phyloP scores from a whole-genome alignment of 2,113 vertebrate genomes.

The Equus przewalskii region DNA sequence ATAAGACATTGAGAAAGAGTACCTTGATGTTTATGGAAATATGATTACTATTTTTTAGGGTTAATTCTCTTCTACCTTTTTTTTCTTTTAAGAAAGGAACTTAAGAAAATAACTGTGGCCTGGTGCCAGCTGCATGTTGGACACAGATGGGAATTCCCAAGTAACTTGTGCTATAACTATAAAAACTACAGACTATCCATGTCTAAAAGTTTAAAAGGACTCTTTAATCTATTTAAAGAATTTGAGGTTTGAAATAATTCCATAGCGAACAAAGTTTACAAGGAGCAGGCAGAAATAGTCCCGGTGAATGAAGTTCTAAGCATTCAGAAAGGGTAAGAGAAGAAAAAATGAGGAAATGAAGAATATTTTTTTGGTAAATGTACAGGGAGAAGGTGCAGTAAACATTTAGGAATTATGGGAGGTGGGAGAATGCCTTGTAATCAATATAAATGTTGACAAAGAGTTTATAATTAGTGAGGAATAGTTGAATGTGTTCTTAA shows the following conservation, averaged over 20 bases:
- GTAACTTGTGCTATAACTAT: conserved; percentile 55
- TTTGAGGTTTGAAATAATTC: conserved; percentile 58
- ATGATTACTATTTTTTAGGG: conserved; percentile 38
- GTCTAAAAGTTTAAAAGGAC: conserved; percentile 69
- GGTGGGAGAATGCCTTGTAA: not conserved
- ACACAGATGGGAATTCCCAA: conserved; percentile 74
- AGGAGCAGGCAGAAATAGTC: not conserved
- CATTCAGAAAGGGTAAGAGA: not conserved
- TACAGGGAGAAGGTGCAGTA: not conserved
- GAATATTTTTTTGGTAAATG: not conserved
- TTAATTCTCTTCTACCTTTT: conserved; percentile 10
- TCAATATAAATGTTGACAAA: not conserved
- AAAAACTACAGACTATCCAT: not conserved
- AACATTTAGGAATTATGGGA: conserved; percentile 4
- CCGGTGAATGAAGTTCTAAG: not conserved
- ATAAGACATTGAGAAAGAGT: conserved; percentile 30
- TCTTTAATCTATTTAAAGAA: conserved; percentile 57
- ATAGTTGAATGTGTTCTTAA: not conserved
- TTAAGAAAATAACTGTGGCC: conserved; percentile 66
- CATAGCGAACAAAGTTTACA: not conserved
- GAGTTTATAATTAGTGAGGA: not conserved
- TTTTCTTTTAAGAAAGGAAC: conserved; percentile 73
- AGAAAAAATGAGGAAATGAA: not conserved
- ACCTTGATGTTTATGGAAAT: conserved; percentile 49
- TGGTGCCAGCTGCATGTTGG: conserved; percentile 61